Percentiles rank a stretch among this genome's conserved stretches.
phyloP scores from a whole-genome alignment of 2,113 vertebrate genomes.

The Bubalus kerabau region DNA sequence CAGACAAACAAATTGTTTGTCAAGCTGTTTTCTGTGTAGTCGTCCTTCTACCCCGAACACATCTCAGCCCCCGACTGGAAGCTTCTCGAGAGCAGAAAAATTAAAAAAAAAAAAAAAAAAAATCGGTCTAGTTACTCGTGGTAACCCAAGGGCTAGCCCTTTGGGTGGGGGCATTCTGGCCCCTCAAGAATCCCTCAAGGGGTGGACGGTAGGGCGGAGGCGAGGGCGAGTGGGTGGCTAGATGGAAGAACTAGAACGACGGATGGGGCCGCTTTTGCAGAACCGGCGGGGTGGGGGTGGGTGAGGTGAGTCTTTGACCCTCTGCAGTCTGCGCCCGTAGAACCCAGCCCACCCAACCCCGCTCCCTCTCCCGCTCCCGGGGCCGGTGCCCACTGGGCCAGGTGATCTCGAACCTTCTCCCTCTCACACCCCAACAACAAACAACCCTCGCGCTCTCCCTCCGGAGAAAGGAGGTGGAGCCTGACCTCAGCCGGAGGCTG shows the following conservation, averaged over 20 bases:
- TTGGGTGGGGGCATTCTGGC: background rate
- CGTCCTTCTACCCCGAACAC: background rate
- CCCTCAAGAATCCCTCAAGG: background rate
- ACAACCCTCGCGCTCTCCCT: conserved; percentile 57
- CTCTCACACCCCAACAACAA: conserved; percentile 67
- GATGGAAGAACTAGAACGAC: background rate
- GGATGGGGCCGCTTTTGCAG: background rate
- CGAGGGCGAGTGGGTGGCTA: background rate
- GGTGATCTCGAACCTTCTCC: conserved; percentile 70
- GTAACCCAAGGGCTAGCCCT: background rate
- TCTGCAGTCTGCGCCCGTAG: background rate
- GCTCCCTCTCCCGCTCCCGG: background rate
- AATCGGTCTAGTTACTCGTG: background rate
- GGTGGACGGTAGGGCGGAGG: background rate
- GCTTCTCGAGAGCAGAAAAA: conserved; percentile 34
- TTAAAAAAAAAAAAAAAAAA: background rate
- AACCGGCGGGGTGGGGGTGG: background rate
- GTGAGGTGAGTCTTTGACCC: background rate
- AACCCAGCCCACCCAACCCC: background rate
- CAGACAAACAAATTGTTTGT: conserved; percentile 21
- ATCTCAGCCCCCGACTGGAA: conserved; percentile 25
- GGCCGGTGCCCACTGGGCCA: conserved; percentile 46
- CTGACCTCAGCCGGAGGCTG: conserved; percentile 67
- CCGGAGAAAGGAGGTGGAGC: conserved; percentile 64
- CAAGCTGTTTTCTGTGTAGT: background rate